Evolutionary conservation across 2,113 vertebrate species (phyloP).

Genomic region (Hypomesus transpacificus): DNA sequence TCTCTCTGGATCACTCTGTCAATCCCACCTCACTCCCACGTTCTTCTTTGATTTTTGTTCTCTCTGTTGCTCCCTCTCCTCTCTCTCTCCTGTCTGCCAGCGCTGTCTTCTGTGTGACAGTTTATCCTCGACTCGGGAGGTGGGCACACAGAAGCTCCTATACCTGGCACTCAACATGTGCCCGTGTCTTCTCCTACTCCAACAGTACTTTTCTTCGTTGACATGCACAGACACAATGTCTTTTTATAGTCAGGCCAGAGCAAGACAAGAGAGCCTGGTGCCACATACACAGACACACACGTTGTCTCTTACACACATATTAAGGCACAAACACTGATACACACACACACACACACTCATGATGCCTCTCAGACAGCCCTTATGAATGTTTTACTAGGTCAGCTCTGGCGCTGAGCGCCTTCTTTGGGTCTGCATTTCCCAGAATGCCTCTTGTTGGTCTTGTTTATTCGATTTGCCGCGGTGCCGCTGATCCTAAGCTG

Average conservation of each 20-base stretch:
- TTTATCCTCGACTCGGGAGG: background rate
- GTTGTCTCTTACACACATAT: background rate
- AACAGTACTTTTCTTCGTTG: background rate
- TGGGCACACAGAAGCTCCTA: background rate
- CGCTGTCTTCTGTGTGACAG: background rate
- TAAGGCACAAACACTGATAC: conserved; percentile 6
- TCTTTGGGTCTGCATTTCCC: background rate
- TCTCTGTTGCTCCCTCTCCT: background rate
- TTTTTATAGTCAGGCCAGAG: background rate
- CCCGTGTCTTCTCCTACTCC: background rate
- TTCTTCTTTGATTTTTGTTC: background rate
- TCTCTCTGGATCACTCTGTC: background rate
- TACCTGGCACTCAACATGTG: background rate
- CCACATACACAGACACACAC: background rate
- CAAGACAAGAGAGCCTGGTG: background rate
- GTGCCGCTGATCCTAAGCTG: conserved; percentile 1
- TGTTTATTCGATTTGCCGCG: conserved; percentile 1
- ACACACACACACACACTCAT: conserved; percentile 5
- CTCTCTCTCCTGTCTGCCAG: background rate
- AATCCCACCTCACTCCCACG: background rate
- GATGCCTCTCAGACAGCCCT: background rate
- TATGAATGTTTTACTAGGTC: conserved; percentile 8
- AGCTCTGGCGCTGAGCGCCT: background rate
- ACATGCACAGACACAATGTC: background rate
- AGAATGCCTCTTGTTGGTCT: conserved; percentile 9